phyloP scores from a whole-genome alignment of 2,113 vertebrate species.

The Hydropotes inermis region DNA sequence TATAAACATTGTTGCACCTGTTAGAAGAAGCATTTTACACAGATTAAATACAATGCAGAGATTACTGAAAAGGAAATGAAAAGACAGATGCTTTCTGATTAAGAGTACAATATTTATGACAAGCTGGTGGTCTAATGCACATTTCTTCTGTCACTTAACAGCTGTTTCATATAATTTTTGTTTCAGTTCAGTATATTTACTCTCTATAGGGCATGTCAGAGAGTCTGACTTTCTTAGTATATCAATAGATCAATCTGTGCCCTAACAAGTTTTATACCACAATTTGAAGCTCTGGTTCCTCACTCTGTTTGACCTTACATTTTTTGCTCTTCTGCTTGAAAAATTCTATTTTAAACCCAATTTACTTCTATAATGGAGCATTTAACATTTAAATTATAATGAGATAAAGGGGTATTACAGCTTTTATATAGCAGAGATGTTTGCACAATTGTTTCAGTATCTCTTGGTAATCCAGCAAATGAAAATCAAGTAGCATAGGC shows the following conservation, averaged over 20 bases:
- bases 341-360: conserved; percentile 41
- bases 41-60: conserved; percentile 69
- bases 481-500: not conserved
- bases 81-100: conserved; percentile 78
- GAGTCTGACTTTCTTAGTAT: conserved; percentile 30
- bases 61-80: conserved; percentile 68
- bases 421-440: not conserved
- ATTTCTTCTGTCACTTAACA: conserved; percentile 79
- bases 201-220: conserved; percentile 63
- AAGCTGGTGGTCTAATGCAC: conserved; percentile 67
- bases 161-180: conserved; percentile 69
- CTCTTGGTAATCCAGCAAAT: not conserved
- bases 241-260: conserved; percentile 44
- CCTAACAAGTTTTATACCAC: not conserved
- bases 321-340: conserved; percentile 47
- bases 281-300: conserved; percentile 43
- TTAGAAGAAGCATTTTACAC: conserved; percentile 62
- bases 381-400: conserved; percentile 60
- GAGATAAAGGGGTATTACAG: not conserved
- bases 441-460: conserved; percentile 49
- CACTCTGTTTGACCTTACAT: conserved; percentile 47
- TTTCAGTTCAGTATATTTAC: conserved; percentile 62
- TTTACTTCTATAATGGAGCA: conserved; percentile 49
- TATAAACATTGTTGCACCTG: conserved; percentile 72
- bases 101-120: conserved; percentile 77